Evolutionary conservation across 2,113 vertebrate genomes (phyloP).

Genomic region (Gobio gobio): DNA sequence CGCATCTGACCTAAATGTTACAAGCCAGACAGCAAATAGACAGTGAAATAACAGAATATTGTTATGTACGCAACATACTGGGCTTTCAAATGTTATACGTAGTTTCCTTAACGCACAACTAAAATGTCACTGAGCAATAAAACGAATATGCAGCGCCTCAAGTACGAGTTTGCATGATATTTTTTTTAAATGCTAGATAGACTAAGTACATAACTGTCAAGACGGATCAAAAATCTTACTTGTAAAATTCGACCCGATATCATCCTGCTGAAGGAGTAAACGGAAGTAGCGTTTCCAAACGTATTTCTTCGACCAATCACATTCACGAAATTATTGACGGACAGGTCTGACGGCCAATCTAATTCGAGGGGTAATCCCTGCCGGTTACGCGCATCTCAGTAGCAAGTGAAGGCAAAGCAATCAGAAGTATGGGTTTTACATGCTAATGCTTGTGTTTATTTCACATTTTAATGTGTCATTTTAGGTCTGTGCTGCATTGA

Average conservation of each 20-base stretch:
- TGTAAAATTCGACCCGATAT: neutral
- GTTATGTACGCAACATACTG: neutral
- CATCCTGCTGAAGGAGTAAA: slow-evolving; percentile 3
- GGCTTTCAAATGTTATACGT: slow-evolving; percentile 5
- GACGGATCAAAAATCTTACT: neutral
- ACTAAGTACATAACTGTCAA: neutral
- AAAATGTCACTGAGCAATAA: neutral
- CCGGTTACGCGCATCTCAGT: slow-evolving; percentile 25
- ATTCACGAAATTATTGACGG: slow-evolving; percentile 49
- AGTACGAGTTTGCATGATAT: neutral
- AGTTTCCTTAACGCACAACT: neutral
- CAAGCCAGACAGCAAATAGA: neutral
- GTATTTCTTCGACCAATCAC: slow-evolving; percentile 58
- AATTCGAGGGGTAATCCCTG: slow-evolving; percentile 25
- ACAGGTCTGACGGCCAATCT: slow-evolving; percentile 61
- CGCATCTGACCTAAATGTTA: neutral
- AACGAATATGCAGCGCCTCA: neutral
- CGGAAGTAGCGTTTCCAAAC: slow-evolving; percentile 37
- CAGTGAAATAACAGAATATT: neutral
- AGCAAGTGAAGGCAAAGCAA: neutral
- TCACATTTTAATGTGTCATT: neutral
- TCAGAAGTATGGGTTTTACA: neutral
- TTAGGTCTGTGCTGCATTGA: slow-evolving; percentile 26
- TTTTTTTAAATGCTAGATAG: neutral
- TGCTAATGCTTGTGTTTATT: slow-evolving; percentile 54